phyloP scores from a whole-genome alignment of 2,113 vertebrate genomes.

The Odocoileus virginianus region DNA sequence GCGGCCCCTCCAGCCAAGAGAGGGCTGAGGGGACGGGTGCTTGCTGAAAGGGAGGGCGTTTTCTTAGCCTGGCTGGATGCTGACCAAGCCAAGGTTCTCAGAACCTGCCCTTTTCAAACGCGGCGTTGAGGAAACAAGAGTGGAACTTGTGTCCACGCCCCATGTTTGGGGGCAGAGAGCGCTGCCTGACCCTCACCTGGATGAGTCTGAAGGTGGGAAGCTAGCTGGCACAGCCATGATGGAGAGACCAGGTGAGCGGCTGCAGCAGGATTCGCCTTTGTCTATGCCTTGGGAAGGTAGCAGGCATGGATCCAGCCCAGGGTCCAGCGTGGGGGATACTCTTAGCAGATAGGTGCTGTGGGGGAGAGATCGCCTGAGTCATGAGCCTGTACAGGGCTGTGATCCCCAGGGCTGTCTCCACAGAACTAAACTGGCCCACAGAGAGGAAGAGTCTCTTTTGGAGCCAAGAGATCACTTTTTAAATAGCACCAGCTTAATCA shows the following conservation, averaged over 20 bases:
- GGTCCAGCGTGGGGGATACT: no score
- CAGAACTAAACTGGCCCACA: neutral
- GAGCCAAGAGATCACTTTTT: neutral
- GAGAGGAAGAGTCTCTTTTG: neutral
- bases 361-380: neutral
- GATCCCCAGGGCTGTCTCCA: no score
- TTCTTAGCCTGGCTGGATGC: neutral
- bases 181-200: fast-evolving
- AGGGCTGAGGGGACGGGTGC: neutral
- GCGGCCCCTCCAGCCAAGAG: neutral
- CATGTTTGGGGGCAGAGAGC: fast-evolving
- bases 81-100: neutral
- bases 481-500: neutral
- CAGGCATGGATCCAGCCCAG: neutral
- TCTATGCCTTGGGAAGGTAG: fast-evolving
- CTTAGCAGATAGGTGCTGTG: neutral
- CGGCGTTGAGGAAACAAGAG: neutral
- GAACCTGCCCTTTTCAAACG: neutral
- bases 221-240: neutral
- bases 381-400: neutral
- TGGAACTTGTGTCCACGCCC: fast-evolving
- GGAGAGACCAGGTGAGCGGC: neutral
- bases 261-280: fast-evolving
- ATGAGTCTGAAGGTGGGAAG: neutral
- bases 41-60: fast-evolving